Base-by-base conservation (phyloP, 2,888 invertebrate genomes). In the Ptilodon capucinus region DNA sequence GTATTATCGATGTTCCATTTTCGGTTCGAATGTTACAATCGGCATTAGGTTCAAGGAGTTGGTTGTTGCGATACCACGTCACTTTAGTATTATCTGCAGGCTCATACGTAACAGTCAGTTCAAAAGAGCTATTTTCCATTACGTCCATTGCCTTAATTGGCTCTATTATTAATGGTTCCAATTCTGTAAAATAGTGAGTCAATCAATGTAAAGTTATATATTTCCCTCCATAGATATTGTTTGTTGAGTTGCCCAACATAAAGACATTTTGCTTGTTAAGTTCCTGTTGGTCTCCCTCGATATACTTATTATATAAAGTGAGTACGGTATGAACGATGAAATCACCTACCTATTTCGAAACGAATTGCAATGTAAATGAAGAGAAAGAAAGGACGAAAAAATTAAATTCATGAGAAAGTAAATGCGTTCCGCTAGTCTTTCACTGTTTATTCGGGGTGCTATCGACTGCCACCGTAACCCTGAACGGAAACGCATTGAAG, bases 41-140 rank as follows among this genome's bases (percentile, higher is more conserved):
- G 42, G 94, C 92, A 62, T 91, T 92, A 39, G 93, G 89, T 68
- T 92, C 86, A 34, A 98, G 92, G 74, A 94, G 94, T 70, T 95
- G 93, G 44, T 96, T 97, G 79, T 97, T 97, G 68, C 95, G 94
- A 69, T 93, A 93, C 98, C 98, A 98, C 73, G 94, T 95, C 17
- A 98, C 92, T 75, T 93, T 93, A n/a, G 94, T 94, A 57, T 91
- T 91, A 9, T 95, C 94, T 42, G 90, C 81, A 39, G 96, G 95
- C 71, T 94, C 94, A 78, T 95, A 97, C 63, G 93, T 92, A 19
- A 95, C 95, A 63, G 92, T 92, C 50, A 97, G 89, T 43, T 93
- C 91, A 51, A 97, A 91, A 28, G 94, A 93, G 57, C 94, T 93
- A 47, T 94, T 94, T 72, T 94, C 93, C 68, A 93, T 93, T 45